Conservation (phyloP, 2,888 invertebrate genomes). For the Lordiphosa andalusiaca region DNA sequence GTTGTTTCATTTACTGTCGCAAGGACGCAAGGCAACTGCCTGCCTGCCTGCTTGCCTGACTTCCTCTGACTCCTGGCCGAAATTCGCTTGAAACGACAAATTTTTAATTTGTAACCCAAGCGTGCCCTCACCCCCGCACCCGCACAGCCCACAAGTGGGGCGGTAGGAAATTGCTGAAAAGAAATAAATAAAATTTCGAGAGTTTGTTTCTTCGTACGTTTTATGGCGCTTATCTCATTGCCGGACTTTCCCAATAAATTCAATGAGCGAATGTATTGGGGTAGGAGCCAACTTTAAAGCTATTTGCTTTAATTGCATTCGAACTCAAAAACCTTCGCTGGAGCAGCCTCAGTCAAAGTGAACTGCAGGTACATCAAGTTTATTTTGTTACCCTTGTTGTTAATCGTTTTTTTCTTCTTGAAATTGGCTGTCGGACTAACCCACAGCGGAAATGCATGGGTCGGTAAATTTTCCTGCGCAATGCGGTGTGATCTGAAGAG, state of each 20-base stretch:
- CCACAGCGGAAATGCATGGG: too few relatives aligned
- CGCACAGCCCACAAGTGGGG: slow-evolving; percentile 1
- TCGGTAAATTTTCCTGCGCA: too few relatives aligned
- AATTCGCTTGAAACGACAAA: slow-evolving; percentile 59
- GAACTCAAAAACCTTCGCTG: too few relatives aligned
- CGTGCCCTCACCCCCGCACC: slow-evolving; percentile 30
- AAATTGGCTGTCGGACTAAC: too few relatives aligned
- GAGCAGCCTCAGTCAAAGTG: too few relatives aligned
- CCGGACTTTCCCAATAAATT: slow-evolving; percentile 45
- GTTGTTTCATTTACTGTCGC: slow-evolving; percentile 12
- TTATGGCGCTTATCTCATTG: slow-evolving; percentile 38
- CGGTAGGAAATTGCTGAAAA: slow-evolving; percentile 31
- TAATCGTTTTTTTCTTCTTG: too few relatives aligned
- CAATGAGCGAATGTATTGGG: slow-evolving; percentile 28
- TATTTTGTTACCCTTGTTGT: too few relatives aligned
- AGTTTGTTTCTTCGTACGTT: slow-evolving; percentile 43
- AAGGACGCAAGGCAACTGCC: slow-evolving; percentile 18
- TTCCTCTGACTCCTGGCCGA: slow-evolving; percentile 32
- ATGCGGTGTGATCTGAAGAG: too few relatives aligned
- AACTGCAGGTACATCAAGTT: too few relatives aligned
- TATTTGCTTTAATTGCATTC: too few relatives aligned
- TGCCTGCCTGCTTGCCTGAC: slow-evolving; percentile 19
- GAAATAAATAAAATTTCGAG: slow-evolving; percentile 59
- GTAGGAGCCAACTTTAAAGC: too few relatives aligned
- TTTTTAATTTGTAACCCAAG: slow-evolving; percentile 64